Evolutionary conservation across 2,113 vertebrate genomes (phyloP), one percentile per base, ranked within the genome.

Genomic region (Copsychus sechellarum): DNA sequence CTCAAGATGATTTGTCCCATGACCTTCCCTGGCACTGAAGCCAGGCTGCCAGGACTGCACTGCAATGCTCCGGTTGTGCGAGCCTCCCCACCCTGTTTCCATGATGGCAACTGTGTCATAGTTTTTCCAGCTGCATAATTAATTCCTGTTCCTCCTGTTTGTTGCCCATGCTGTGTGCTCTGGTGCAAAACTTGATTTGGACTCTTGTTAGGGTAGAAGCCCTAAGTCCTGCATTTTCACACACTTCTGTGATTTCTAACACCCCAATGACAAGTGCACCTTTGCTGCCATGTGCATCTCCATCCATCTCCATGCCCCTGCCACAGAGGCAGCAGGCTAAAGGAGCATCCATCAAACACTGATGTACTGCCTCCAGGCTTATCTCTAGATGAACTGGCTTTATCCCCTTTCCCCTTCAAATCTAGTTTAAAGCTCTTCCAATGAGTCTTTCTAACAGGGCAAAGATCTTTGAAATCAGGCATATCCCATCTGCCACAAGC

Each of bases 51-150:
- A n/a, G 51, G 28, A 8, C 45, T 51, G 18, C 19, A 10, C 4
- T 7, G 15, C 47, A 81, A 12, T 15, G 15, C 11, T 45, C 17
- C 13, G 14, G 22, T 5, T 21, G 16, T 8, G 9, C 0, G 0
- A 36, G 26, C 36, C 38, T 61, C 36, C 11, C 31, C 22, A 24
- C 40, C 13, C 36, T 43, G 13, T 29, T 54, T 29, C 34, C 6
- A 2, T 19, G 34, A n/a, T 43, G 28, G 13, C 34, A 67, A 7
- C 38, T 60, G 9, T 16, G 34, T 9, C 25, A 40, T 2, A 7
- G 19, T 3, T 74, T 61, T 54, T 60, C 9, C 53, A 48, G 31
- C 23, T 66, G 40, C 7, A 5, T 4, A 26, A n/a, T 25, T 11
- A 64, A 11, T 66, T 54, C 23, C 34, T 54, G 19, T 11, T 53